Evolutionary conservation across 2,113 vertebrate species (phyloP).

Genomic region (Poeciliopsis occidentalis): DNA sequence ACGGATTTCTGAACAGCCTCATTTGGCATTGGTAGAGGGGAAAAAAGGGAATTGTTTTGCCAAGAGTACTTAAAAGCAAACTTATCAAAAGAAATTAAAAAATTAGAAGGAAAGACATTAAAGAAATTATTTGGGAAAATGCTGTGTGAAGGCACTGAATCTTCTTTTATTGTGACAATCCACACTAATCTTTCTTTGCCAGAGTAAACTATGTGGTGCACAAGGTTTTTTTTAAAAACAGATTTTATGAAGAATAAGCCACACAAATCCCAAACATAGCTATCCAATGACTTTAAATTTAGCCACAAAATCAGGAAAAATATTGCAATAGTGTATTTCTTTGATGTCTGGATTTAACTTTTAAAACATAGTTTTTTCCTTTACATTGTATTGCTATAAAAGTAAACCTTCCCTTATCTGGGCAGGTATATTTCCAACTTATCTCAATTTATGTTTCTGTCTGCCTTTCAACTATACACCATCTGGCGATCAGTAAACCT

Average conservation of each 20-base stretch:
- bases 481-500: too few species aligned
- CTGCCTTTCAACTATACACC: too few species aligned
- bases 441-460: too few species aligned
- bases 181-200: not conserved
- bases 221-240: not conserved
- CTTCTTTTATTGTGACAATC: not conserved
- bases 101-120: conserved; percentile 22
- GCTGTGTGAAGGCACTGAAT: not conserved
- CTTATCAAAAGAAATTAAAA: conserved; percentile 4
- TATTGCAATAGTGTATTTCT: not conserved
- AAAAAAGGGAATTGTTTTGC: conserved; percentile 19
- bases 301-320: not conserved
- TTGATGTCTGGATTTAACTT: not conserved
- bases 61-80: conserved; percentile 20
- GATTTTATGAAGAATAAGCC: not conserved
- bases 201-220: not conserved
- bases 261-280: not conserved
- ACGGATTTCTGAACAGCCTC: conserved; percentile 49
- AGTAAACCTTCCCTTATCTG: not conserved
- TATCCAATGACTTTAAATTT: not conserved
- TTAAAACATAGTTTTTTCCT: not conserved
- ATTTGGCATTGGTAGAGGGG: conserved; percentile 46
- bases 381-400: too few species aligned
- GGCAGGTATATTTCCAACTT: too few species aligned
- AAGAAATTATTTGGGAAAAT: not conserved